Evolutionary conservation across 2,113 vertebrate genomes (phyloP).

Genomic region (Cervus canadensis): DNA sequence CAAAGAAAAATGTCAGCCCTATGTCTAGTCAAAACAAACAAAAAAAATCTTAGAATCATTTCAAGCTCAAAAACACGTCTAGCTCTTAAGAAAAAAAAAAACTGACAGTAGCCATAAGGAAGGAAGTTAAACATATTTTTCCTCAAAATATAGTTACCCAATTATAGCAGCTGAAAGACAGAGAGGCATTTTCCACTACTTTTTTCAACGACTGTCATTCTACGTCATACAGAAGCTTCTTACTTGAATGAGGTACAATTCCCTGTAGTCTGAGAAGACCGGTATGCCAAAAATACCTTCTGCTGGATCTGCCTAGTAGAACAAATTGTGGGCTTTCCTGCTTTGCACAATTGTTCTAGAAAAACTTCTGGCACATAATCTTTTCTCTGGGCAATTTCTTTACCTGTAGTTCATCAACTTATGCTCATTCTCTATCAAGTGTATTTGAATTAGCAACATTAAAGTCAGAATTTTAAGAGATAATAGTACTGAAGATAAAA

Average conservation of each 20-base stretch:
- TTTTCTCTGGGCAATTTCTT: background rate
- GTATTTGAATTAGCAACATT: background rate
- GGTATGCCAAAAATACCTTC: slow-evolving; percentile 38
- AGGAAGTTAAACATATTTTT: slow-evolving; percentile 60
- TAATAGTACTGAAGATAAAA: background rate
- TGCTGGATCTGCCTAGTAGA: background rate
- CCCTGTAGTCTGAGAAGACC: slow-evolving; percentile 35
- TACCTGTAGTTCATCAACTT: background rate
- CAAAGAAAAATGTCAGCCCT: background rate
- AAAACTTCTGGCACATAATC: background rate
- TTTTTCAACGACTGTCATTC: slow-evolving; percentile 58
- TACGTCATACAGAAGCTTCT: slow-evolving; percentile 63
- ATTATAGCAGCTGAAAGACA: slow-evolving; percentile 58
- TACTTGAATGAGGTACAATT: slow-evolving; percentile 56
- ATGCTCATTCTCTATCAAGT: background rate
- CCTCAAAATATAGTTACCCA: slow-evolving; percentile 58
- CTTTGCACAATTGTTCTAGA: background rate
- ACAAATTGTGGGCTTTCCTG: slow-evolving; percentile 8
- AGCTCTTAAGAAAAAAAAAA: slow-evolving; percentile 49
- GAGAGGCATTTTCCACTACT: slow-evolving; percentile 69
- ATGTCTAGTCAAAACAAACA: slow-evolving; percentile 11
- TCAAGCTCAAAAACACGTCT: slow-evolving; percentile 48
- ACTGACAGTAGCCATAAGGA: slow-evolving; percentile 57
- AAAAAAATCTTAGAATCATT: background rate
- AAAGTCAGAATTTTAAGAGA: background rate